Conservation (phyloP, 2,888 invertebrate genomes). For the Lasioglossum pauxillum region DNA sequence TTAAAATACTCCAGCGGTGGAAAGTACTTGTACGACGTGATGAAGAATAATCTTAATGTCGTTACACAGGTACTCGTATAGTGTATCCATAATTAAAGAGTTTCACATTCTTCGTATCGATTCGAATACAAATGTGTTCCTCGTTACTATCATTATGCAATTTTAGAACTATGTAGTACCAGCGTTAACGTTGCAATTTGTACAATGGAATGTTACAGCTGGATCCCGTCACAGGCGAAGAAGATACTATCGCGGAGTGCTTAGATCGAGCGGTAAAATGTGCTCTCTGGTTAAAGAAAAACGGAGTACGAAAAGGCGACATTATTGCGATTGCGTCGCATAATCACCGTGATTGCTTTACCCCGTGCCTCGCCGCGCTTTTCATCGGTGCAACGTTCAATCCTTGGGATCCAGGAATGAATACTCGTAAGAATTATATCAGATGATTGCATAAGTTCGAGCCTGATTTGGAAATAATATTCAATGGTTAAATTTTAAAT, state of each 20-base stretch:
- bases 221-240: slow-evolving; percentile 66
- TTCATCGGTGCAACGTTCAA: slow-evolving; percentile 75
- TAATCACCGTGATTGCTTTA: slow-evolving; percentile 73
- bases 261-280: slow-evolving; percentile 74
- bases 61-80: not conserved
- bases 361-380: slow-evolving; percentile 73
- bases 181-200: not conserved
- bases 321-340: slow-evolving; percentile 73
- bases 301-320: slow-evolving; percentile 72
- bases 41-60: not conserved
- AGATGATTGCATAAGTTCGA: too few species aligned
- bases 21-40: not conserved
- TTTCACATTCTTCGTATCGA: not conserved
- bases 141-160: not conserved
- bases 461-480: too few species aligned
- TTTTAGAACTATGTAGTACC: too few species aligned
- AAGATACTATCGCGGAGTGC: slow-evolving; percentile 70
- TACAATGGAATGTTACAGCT: slow-evolving; percentile 62
- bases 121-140: not conserved
- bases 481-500: too few species aligned
- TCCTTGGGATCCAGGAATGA: slow-evolving; percentile 75
- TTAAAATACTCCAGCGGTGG: not conserved
- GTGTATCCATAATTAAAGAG: not conserved
- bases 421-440: slow-evolving; percentile 65
- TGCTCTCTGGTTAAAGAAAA: slow-evolving; percentile 76